Evolutionary conservation across 1,140 invertebrate genomes (phyloP), one percentile per base, ranked within the genome.

Genomic region (Zeugodacus cucurbitae): DNA sequence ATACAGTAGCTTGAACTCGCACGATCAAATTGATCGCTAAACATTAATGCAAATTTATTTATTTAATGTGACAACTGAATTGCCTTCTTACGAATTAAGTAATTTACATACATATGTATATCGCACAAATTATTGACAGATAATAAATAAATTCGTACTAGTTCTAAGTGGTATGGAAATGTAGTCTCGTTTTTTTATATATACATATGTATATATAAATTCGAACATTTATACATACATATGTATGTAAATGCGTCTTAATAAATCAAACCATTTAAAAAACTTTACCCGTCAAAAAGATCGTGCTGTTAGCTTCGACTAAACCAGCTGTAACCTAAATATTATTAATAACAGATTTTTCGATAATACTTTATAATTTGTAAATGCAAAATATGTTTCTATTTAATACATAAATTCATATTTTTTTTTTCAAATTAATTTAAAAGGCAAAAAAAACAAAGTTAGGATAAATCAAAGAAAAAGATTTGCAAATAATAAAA

Each of bases 1-100:
- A 32, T 32, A 34, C 5, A 20, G 20, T 37, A 37, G 67, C 34
- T 34, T 37, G 17, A 70, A 64, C 57, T 11, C 20, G 6, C 62
- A 64, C 11, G 20, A 70, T 37, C 29, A 70, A 74, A 74, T 74
- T 37, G 34, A 37, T 74, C 34, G 67, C 34, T 74, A 74, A 74
- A 37, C 34, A 22, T 20, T 20, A 74, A 22, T 22, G 34, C 7
- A 74, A 74, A 74, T 74, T 74, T 22, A n/a, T 41, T 74, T 74
- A 74, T 74, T 74, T 41, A 41, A 37, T 74, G 67, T 37, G 67
- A 74, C 34, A 74, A 74, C 67, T 74, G 34, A 74, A 74, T 74
- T 32, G 20, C 2, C 6, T n/a, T 32, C 64, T 8, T 67, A 32
- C 14, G 8, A 67, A 67, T 67, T 67, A 67, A 67, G n/a, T 67